Conservation (phyloP, 53 echinoderm and acorn worm species). For the Echinometra lucunter region DNA sequence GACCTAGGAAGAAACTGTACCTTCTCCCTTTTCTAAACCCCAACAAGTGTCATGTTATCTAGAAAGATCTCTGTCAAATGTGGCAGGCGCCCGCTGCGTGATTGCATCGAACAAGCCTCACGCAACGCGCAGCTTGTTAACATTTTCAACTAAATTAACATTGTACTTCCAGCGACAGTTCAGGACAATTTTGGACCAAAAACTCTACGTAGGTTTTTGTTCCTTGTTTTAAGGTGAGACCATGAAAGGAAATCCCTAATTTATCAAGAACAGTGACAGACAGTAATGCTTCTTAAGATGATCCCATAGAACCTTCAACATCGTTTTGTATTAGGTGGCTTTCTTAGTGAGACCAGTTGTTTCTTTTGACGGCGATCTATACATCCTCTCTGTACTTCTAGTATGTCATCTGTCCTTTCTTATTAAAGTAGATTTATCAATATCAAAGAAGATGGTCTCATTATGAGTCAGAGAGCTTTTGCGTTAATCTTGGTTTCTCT, state of each 20-base stretch:
- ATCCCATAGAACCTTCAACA: background rate
- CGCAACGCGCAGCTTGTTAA: background rate
- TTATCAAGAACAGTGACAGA: slow-evolving; percentile 28
- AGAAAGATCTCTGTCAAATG: background rate
- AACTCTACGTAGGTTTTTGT: background rate
- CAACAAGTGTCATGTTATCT: slow-evolving; percentile 30
- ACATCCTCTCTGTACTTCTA: background rate
- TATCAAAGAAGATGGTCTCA: background rate
- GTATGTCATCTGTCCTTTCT: background rate
- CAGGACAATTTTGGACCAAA: background rate
- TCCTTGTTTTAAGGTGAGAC: background rate
- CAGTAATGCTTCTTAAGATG: background rate
- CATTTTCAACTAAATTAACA: background rate
- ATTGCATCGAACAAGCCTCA: background rate
- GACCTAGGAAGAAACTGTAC: background rate
- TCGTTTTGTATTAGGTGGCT: background rate
- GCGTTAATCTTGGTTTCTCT: background rate
- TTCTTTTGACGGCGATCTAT: background rate
- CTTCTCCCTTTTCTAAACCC: background rate
- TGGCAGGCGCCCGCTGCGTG: background rate
- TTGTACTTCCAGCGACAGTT: slow-evolving; percentile 6
- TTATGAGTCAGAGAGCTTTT: slow-evolving; percentile 23
- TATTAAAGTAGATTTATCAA: slow-evolving; percentile 9
- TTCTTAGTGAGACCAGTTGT: slow-evolving; percentile 18
- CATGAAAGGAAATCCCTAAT: slow-evolving; percentile 39